Evolutionary conservation across 2,797 vertebrate species (phyloP), one percentile per base, ranked within the genome.

Genomic region (Neosilurus mollespiculum): DNA sequence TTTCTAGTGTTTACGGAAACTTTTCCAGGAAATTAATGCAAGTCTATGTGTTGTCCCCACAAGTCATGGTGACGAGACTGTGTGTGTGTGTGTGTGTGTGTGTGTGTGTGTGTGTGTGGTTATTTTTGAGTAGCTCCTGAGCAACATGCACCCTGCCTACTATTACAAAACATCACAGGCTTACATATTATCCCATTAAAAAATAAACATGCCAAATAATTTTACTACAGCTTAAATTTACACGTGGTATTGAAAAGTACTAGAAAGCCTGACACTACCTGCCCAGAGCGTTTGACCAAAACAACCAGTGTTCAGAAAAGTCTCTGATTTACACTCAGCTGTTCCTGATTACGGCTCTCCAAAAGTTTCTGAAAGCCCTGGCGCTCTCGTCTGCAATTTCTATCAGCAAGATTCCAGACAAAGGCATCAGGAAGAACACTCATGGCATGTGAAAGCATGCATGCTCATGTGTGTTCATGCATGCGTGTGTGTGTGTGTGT

Each of bases 341-440:
- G 76, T 24, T 62, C 76, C 58, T 78, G 59, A 78, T 85, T 84
- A 70, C 69, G 75, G 81, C 72, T 72, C 59, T 64, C 79, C 89
- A 62, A 78, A 77, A 78, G 37, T 89, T 90, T 90, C 91, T 91
- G 89, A 93, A 91, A 88, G 90, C 49, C 71, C 9, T 5, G 26
- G 22, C 10, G 54, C 53, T 83, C 22, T 22, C 62, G 53, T 75
- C 64, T 61, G 64, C 81, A 67, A 62, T 26, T 66, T 76, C 37
- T 26, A 76, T 65, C 59, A 76, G 51, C 61, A 78, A 65, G 64
- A 66, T 54, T 58, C 71, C 81, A 75, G 70, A 73, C 70, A 66
- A 62, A 49, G 59, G 80, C 69, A 61, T 77, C 56, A 43, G 14
- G 20, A 61, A 64, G 61, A 53, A 37, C 20, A 5, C 77, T 53